A percentile compares a stretch with the other conserved stretches of the same genome.
phyloP scores from a whole-genome alignment of 2,888 invertebrate species.

The Sclerodermus sp. region DNA sequence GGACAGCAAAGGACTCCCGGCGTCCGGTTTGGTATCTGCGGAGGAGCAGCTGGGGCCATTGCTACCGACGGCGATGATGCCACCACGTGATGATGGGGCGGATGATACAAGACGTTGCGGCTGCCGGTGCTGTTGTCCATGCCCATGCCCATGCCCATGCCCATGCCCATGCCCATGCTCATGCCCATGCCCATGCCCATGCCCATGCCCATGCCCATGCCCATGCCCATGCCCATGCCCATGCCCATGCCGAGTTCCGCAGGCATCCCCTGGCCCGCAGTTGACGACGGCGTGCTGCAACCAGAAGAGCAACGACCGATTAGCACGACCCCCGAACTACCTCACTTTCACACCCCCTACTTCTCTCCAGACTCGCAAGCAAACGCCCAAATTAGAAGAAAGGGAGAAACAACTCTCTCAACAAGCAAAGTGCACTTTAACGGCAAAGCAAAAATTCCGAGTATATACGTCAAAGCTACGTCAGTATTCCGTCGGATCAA shows the following conservation, averaged over 20 bases:
- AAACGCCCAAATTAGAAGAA: no score
- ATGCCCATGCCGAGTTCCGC: slow-evolving; percentile 30
- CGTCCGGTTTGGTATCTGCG: slow-evolving; percentile 59
- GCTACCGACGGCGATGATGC: slow-evolving; percentile 43
- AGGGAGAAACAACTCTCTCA: no score
- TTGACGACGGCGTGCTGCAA: slow-evolving; percentile 56
- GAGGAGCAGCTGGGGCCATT: slow-evolving; percentile 58
- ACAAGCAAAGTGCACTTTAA: no score
- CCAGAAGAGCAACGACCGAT: slow-evolving; percentile 36
- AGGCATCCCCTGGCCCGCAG: slow-evolving; percentile 46
- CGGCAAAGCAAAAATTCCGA: no score
- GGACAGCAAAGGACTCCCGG: slow-evolving; percentile 73
- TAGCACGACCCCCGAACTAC: neutral
- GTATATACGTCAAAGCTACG: no score
- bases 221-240: slow-evolving; percentile 35
- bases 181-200: slow-evolving; percentile 38
- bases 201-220: slow-evolving; percentile 33
- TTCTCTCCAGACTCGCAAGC: neutral
- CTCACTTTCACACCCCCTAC: neutral
- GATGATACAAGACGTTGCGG: slow-evolving; percentile 31
- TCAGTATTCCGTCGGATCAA: no score
- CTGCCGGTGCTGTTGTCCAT: slow-evolving; percentile 45
- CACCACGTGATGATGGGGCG: slow-evolving; percentile 44
- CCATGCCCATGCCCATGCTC: slow-evolving; percentile 37
- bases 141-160: slow-evolving; percentile 31